Evolutionary conservation across 2,888 invertebrate genomes (phyloP).

Genomic region (Anoncus sp.): DNA sequence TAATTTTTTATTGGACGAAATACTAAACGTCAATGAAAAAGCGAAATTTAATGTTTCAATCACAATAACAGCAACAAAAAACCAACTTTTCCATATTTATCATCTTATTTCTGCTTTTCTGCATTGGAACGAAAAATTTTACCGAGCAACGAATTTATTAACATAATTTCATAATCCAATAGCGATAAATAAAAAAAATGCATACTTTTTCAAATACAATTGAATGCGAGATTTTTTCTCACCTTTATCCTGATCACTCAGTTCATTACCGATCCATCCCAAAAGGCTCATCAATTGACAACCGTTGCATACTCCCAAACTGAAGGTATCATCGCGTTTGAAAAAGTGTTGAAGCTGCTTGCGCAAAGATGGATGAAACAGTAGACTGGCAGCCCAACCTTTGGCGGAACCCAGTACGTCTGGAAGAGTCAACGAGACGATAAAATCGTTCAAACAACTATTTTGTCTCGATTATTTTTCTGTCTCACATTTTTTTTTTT

Average conservation of each 20-base stretch:
- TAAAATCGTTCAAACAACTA: not conserved
- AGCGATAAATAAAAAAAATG: no score
- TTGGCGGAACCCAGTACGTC: conserved; percentile 98
- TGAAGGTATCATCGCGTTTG: conserved; percentile 92
- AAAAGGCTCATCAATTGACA: conserved; percentile 98
- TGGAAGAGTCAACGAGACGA: conserved; percentile 77
- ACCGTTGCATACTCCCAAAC: conserved; percentile 99
- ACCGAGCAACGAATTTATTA: no score
- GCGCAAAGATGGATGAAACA: conserved; percentile 90
- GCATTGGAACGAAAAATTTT: no score
- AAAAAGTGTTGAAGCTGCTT: conserved; percentile 91
- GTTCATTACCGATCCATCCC: conserved; percentile 91
- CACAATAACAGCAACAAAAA: no score
- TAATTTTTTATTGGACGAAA: no score
- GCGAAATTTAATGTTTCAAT: no score
- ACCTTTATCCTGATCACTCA: conserved; percentile 64
- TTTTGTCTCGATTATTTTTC: not conserved
- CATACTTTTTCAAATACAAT: no score
- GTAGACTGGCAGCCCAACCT: conserved; percentile 98
- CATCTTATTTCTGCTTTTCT: no score
- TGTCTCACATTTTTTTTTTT: conserved; percentile 2
- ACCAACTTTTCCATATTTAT: no score
- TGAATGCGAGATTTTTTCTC: no score
- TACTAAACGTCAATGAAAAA: no score
- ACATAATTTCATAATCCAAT: no score